phyloP scores from a whole-genome alignment of 2,888 invertebrate species.

The Apamea monoglypha region DNA sequence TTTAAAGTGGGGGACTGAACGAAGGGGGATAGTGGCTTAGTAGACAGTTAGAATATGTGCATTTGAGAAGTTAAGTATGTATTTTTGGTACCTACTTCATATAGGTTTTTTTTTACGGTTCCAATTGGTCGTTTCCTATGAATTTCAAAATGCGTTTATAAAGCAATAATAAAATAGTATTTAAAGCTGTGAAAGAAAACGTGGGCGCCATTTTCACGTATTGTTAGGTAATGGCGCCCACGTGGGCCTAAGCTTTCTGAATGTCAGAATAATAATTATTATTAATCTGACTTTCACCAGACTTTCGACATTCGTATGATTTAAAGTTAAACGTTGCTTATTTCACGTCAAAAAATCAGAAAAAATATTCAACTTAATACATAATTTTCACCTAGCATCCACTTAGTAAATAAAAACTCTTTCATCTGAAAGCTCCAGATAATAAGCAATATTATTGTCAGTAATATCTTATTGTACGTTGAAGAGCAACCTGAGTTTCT shows the following conservation, averaged over 20 bases:
- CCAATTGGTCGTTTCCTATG: no score
- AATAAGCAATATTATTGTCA: constrained; percentile 52
- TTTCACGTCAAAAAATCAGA: not conserved
- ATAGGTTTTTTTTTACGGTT: not conserved
- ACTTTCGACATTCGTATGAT: not conserved
- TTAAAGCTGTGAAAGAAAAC: not conserved
- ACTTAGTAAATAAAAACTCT: not conserved
- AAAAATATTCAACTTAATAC: not conserved
- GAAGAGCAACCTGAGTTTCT: constrained; percentile 63
- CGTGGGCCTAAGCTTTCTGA: not conserved
- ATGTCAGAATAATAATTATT: not conserved
- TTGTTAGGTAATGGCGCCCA: not conserved
- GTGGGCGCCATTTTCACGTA: not conserved
- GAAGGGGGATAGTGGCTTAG: constrained; percentile 47
- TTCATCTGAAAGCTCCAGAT: constrained; percentile 22
- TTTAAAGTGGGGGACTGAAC: constrained; percentile 70
- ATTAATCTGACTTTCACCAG: not conserved
- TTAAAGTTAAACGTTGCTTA: not conserved
- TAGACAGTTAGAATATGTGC: not conserved
- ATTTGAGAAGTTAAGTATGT: not conserved
- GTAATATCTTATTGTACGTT: constrained; percentile 59
- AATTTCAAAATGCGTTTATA: not conserved
- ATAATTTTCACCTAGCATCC: not conserved
- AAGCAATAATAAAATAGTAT: not conserved
- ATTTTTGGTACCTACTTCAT: not conserved